Percentiles rank a stretch among this genome's conserved stretches.
Evolutionary conservation across 2,888 invertebrate species (phyloP).

Genomic region (Malthinus seriepunctatus): DNA sequence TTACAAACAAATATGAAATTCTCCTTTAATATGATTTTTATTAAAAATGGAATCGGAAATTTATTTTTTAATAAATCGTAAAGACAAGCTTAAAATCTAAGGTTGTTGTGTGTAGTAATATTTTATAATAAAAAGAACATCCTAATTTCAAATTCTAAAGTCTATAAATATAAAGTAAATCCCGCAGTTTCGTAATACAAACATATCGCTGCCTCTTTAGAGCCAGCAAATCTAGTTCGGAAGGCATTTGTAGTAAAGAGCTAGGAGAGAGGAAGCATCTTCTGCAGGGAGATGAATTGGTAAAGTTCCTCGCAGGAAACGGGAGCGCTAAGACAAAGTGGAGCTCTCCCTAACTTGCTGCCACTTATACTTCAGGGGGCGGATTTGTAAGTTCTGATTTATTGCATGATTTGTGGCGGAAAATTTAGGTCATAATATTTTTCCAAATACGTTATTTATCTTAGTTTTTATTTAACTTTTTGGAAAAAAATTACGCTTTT

Average conservation of each 20-base stretch:
- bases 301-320: conserved; percentile 52
- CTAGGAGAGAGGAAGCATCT: conserved; percentile 52
- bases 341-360: conserved; percentile 36
- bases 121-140: conserved; percentile 32
- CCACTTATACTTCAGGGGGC: conserved; percentile 30
- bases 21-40: no score
- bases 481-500: neutral
- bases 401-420: conserved; percentile 25
- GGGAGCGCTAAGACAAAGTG: conserved; percentile 52
- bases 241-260: conserved; percentile 54
- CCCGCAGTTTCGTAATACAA: conserved; percentile 49
- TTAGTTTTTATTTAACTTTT: conserved; percentile 6
- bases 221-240: conserved; percentile 53
- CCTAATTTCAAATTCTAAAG: conserved; percentile 34
- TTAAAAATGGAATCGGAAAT: no score
- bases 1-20: no score
- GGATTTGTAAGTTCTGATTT: conserved; percentile 30
- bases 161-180: conserved; percentile 45
- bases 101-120: neutral
- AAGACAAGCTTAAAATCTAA: no score
- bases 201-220: conserved; percentile 51
- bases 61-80: no score
- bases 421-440: conserved; percentile 26
- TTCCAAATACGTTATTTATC: conserved; percentile 19
- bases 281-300: conserved; percentile 53